phyloP scores from a whole-genome alignment of 2,113 vertebrate species.

The Zingel zingel region DNA sequence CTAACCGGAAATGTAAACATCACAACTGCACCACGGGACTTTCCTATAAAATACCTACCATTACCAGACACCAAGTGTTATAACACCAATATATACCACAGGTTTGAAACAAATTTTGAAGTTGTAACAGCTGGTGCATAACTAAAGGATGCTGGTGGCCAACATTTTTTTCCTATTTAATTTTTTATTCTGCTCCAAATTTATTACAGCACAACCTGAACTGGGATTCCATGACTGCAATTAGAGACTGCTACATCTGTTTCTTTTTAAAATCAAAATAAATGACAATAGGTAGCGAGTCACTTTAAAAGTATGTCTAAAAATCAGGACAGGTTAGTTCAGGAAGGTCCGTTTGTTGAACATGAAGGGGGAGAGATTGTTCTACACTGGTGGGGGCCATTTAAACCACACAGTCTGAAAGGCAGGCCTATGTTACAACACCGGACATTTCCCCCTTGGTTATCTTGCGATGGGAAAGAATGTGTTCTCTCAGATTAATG shows the following conservation, averaged over 20 bases:
- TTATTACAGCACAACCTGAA: background rate
- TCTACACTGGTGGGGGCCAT: conserved; percentile 52
- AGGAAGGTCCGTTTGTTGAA: conserved; percentile 21
- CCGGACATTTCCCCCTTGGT: conserved; percentile 83
- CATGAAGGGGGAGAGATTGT: conserved; percentile 21
- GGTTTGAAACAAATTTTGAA: background rate
- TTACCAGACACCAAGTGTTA: background rate
- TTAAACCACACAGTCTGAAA: conserved; percentile 67
- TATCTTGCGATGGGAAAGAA: conserved; percentile 95
- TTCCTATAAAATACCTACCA: background rate
- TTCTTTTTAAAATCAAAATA: background rate
- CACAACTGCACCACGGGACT: background rate
- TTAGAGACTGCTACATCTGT: background rate
- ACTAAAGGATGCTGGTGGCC: background rate
- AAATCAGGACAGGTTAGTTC: background rate
- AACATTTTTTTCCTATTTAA: background rate
- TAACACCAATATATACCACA: background rate
- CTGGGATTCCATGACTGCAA: background rate
- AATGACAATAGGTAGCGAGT: background rate
- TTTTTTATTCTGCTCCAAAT: background rate
- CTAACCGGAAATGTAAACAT: conserved; percentile 21
- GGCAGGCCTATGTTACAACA: conserved; percentile 72
- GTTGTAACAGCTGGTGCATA: background rate
- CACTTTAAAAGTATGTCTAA: background rate
- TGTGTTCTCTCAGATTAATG: conserved; percentile 93